Conservation (phyloP, 2,888 invertebrate genomes). For the Furcula furcula region DNA sequence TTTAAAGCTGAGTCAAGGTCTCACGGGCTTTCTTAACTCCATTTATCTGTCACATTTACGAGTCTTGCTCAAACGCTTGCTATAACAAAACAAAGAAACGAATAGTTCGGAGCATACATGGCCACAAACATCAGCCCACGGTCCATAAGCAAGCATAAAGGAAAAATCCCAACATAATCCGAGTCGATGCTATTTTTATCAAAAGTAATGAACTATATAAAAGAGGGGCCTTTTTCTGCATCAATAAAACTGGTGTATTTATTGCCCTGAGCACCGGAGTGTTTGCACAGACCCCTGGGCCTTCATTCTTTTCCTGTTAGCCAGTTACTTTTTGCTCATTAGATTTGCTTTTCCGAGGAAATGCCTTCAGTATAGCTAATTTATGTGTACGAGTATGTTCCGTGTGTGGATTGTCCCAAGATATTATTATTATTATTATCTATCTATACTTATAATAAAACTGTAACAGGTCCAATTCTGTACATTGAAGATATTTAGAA, state of each 20-base stretch:
- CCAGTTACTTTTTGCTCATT: background rate
- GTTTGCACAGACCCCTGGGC: background rate
- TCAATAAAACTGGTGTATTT: slow-evolving; percentile 1
- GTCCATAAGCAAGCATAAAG: background rate
- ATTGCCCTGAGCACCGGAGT: background rate
- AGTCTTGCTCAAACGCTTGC: background rate
- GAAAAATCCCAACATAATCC: slow-evolving; percentile 1
- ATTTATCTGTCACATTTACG: background rate
- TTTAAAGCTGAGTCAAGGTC: too few relatives aligned
- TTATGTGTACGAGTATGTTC: background rate
- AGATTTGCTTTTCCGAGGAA: background rate
- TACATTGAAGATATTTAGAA: too few relatives aligned
- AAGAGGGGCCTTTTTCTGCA: slow-evolving; percentile 2
- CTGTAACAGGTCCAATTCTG: too few relatives aligned
- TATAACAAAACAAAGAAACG: too few relatives aligned
- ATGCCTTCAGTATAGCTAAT: background rate
- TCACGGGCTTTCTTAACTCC: too few relatives aligned
- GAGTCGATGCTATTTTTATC: background rate
- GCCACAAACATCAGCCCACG: background rate
- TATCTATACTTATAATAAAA: too few relatives aligned
- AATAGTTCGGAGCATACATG: background rate
- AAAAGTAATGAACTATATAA: slow-evolving; percentile 2
- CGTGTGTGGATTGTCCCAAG: too few relatives aligned
- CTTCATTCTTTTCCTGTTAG: background rate
- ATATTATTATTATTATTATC: too few relatives aligned